These are phyloP conservation scores for Drosophila crucigera DNA, from an alignment of 2,888 invertebrate species.

Conservation along the genomic window DNA sequence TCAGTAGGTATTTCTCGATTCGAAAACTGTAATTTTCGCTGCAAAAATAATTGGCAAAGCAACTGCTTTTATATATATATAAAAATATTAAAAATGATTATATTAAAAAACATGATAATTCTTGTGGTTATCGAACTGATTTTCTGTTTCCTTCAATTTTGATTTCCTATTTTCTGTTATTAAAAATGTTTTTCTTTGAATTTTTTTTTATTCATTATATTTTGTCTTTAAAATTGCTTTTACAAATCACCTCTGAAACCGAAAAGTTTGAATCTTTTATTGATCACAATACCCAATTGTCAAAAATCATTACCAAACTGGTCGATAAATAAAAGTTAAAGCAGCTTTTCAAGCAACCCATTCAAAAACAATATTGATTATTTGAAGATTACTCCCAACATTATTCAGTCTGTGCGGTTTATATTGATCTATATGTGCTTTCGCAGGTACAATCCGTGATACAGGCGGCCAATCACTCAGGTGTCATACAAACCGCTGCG, in stretches of 20 bases:
- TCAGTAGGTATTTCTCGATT: not conserved
- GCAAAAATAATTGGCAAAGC: too few relatives aligned
- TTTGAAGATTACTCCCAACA: not conserved
- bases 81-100: too few relatives aligned
- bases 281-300: not conserved
- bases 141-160: not conserved
- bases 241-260: not conserved
- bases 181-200: not conserved
- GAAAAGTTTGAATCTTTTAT: not conserved
- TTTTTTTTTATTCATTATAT: not conserved
- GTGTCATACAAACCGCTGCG: slow-evolving; percentile 97
- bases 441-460: slow-evolving; percentile 96
- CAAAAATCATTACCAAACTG: not conserved
- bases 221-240: not conserved
- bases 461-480: slow-evolving; percentile 97
- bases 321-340: not conserved
- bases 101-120: not conserved
- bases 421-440: not conserved
- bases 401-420: not conserved
- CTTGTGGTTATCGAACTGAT: not conserved
- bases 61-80: too few relatives aligned
- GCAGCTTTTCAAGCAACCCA: not conserved
- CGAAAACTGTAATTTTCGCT: not conserved
- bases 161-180: not conserved
- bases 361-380: not conserved